phyloP scores from a whole-genome alignment of 2,888 invertebrate genomes.

The Poecilobothrus nobilitatus region DNA sequence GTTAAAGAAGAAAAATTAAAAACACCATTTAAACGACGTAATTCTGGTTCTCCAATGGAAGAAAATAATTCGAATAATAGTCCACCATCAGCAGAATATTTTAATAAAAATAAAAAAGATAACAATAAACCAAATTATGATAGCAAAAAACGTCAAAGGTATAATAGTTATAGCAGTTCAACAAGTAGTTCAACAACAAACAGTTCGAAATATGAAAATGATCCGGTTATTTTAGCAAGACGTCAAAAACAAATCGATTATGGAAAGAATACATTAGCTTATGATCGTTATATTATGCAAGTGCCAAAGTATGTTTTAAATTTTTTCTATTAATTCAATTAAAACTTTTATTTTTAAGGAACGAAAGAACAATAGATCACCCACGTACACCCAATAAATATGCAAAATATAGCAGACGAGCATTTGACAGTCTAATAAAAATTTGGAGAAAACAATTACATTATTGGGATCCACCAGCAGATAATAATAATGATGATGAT shows the following conservation, averaged over 20 bases:
- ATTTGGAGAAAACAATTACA: slow-evolving; percentile 82
- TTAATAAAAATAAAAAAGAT: slow-evolving; percentile 14
- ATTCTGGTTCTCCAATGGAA: slow-evolving; percentile 35
- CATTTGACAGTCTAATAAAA: slow-evolving; percentile 83
- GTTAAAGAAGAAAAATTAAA: slow-evolving; percentile 41
- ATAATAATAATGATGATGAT: slow-evolving; percentile 17
- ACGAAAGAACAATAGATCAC: slow-evolving; percentile 58
- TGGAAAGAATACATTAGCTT: slow-evolving; percentile 86
- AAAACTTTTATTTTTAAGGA: slow-evolving; percentile 40
- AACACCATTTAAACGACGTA: slow-evolving; percentile 41
- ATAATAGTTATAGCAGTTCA: slow-evolving; percentile 35
- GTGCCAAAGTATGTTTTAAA: slow-evolving; percentile 58
- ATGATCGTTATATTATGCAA: slow-evolving; percentile 61
- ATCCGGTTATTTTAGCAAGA: slow-evolving; percentile 60
- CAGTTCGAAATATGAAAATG: slow-evolving; percentile 52
- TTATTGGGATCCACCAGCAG: slow-evolving; percentile 57
- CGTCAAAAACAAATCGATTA: slow-evolving; percentile 92
- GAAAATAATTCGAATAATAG: slow-evolving; percentile 37
- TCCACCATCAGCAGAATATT: slow-evolving; percentile 25
- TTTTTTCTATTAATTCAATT: neutral
- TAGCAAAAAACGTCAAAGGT: slow-evolving; percentile 33
- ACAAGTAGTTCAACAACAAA: slow-evolving; percentile 32
- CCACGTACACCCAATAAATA: slow-evolving; percentile 86
- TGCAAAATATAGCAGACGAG: slow-evolving; percentile 79
- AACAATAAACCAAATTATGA: slow-evolving; percentile 13